A percentile compares a stretch with the other conserved stretches of the same genome.
Conservation (phyloP, 2,113 vertebrate genomes). For the Alligator mississippiensis region DNA sequence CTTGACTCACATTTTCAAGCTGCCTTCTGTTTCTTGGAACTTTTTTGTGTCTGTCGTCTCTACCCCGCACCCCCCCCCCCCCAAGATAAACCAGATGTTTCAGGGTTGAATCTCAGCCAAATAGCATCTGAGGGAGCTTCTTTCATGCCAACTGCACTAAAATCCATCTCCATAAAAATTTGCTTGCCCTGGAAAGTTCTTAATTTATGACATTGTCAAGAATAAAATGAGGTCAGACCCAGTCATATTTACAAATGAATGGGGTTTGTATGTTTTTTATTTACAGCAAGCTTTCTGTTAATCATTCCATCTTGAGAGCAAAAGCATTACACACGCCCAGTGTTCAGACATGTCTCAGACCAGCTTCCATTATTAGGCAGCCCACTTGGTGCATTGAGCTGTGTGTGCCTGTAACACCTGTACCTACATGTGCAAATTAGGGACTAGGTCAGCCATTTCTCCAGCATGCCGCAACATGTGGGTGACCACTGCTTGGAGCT, state of each 20-base stretch:
- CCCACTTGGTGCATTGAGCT: neutral
- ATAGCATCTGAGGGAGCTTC: neutral
- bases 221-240: neutral
- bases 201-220: neutral
- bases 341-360: neutral
- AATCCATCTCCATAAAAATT: neutral
- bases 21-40: neutral
- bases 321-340: neutral
- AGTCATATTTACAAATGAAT: neutral
- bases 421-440: neutral
- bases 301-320: neutral
- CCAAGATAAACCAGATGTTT: neutral
- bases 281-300: neutral
- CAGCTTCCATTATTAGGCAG: neutral
- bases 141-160: neutral
- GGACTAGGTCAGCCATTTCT: neutral
- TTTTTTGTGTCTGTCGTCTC: neutral
- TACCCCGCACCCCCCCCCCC: neutral
- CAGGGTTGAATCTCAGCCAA: neutral
- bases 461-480: fast-evolving
- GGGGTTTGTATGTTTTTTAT: neutral
- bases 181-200: neutral
- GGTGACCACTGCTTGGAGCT: neutral
- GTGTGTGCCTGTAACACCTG: neutral
- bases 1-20: neutral